Evolutionary conservation across 2,888 invertebrate genomes (phyloP).

Genomic region (Athetis lepigone): DNA sequence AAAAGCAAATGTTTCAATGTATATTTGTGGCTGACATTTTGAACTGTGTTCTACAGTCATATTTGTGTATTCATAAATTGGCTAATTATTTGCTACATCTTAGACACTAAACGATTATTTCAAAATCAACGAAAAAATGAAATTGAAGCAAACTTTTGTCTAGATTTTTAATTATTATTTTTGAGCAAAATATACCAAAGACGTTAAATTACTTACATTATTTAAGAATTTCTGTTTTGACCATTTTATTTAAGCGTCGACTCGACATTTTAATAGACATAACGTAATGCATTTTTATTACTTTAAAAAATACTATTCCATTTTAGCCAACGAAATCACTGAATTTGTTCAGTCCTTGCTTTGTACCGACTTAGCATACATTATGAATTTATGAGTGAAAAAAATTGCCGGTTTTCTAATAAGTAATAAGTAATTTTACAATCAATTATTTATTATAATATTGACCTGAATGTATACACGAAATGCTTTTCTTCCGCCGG

Average conservation of each 20-base stretch:
- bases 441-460: no score
- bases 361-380: not conserved
- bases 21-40: slow-evolving; percentile 21
- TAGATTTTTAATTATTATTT: not conserved
- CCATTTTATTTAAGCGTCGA: no score
- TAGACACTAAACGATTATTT: slow-evolving; percentile 10
- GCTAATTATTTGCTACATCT: slow-evolving; percentile 44
- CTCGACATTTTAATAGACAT: no score
- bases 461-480: no score
- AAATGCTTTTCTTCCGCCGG: no score
- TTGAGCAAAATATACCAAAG: slow-evolving; percentile 20
- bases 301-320: not conserved
- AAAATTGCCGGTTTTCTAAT: slow-evolving; percentile 34
- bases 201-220: not conserved
- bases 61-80: slow-evolving; percentile 42
- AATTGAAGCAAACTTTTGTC: not conserved
- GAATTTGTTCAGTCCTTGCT: not conserved
- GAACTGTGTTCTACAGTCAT: slow-evolving; percentile 57
- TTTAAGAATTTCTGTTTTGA: not conserved
- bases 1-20: slow-evolving; percentile 13
- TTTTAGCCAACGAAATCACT: not conserved
- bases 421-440: no score
- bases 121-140: not conserved
- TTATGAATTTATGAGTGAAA: not conserved
- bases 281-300: not conserved